These are phyloP conservation scores for Meriones psammophilus DNA, from an alignment of 2,797 vertebrate species.

Conservation along the genomic window DNA sequence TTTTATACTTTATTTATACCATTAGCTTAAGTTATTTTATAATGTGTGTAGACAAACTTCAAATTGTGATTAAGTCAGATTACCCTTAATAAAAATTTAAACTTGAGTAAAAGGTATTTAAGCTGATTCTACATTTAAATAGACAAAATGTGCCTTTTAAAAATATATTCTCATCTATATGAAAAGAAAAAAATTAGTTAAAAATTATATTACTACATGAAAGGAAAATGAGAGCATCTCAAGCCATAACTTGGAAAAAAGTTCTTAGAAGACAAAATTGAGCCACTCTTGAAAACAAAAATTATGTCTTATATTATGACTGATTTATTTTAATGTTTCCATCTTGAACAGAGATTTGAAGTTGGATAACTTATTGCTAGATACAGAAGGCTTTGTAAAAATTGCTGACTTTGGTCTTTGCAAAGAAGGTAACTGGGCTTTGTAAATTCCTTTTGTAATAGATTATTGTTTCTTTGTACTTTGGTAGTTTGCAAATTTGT, in stretches of 20 bases:
- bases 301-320: conserved; percentile 39
- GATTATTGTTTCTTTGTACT: conserved; percentile 64
- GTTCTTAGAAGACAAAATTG: conserved; percentile 39
- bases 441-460: conserved; percentile 55
- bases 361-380: conserved; percentile 97
- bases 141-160: conserved; percentile 25
- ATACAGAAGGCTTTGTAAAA: conserved; percentile 99
- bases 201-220: background rate
- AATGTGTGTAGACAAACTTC: conserved; percentile 8
- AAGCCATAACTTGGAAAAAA: conserved; percentile 50
- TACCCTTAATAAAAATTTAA: conserved; percentile 52
- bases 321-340: conserved; percentile 80
- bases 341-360: conserved; percentile 92
- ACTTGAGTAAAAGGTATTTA: conserved; percentile 24
- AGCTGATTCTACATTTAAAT: conserved; percentile 20
- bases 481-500: conserved; percentile 65
- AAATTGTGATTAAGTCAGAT: conserved; percentile 18
- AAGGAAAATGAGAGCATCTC: conserved; percentile 59
- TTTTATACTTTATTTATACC: conserved; percentile 16
- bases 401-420: conserved; percentile 99
- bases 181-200: conserved; percentile 27
- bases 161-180: conserved; percentile 29
- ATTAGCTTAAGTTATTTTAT: conserved; percentile 28
- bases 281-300: conserved; percentile 22
- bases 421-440: conserved; percentile 95